A percentile compares a stretch with the other conserved stretches of the same genome.
These are phyloP conservation scores for Argyra leucocephala DNA, from an alignment of 2,888 invertebrate species.

Conservation along the genomic window DNA sequence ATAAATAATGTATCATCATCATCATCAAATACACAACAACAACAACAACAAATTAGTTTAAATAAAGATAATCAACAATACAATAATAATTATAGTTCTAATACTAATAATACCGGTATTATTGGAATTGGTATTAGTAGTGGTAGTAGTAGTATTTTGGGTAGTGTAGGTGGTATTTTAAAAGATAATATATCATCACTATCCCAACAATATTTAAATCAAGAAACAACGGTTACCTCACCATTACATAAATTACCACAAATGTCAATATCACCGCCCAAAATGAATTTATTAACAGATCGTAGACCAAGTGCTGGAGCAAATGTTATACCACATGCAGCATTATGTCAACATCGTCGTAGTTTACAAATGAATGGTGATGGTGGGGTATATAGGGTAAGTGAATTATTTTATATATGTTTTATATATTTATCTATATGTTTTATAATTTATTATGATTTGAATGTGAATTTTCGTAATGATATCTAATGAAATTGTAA, in stretches of 20 bases:
- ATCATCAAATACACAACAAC: neutral
- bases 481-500: no score
- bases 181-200: neutral
- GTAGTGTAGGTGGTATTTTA: neutral
- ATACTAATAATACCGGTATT: neutral
- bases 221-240: neutral
- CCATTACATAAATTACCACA: slow-evolving; percentile 17
- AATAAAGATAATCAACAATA: neutral
- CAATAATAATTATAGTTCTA: neutral
- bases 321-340: slow-evolving; percentile 28
- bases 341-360: slow-evolving; percentile 26
- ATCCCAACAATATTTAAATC: slow-evolving; percentile 4
- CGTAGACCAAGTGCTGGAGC: slow-evolving; percentile 27
- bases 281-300: slow-evolving; percentile 23
- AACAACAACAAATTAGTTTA: neutral
- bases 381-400: slow-evolving; percentile 21
- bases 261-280: slow-evolving; percentile 22
- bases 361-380: slow-evolving; percentile 27
- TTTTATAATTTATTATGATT: neutral
- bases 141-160: neutral
- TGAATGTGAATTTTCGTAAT: no score
- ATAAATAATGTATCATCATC: neutral
- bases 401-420: neutral
- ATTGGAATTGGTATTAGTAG: neutral
- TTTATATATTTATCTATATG: neutral